Conservation (phyloP, 2,888 invertebrate genomes). For the Dilophus febrilis region DNA sequence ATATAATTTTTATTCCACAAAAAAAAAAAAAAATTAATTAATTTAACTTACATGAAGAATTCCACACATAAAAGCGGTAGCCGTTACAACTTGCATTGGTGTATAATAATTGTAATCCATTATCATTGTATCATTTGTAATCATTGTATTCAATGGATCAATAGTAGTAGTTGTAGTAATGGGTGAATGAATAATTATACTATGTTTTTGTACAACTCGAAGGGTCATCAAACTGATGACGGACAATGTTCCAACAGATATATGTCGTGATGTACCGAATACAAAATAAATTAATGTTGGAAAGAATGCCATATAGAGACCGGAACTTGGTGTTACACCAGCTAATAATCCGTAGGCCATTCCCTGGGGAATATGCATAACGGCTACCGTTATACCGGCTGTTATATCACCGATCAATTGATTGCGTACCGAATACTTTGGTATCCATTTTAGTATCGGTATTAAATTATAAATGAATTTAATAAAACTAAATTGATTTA, state of each 20-base stretch:
- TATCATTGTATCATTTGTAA: conserved; percentile 6
- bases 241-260: conserved; percentile 70
- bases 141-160: not conserved
- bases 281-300: conserved; percentile 66
- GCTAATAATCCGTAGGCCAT: conserved; percentile 55
- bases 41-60: conserved; percentile 41
- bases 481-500: conserved; percentile 1
- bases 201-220: conserved; percentile 43
- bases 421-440: conserved; percentile 38
- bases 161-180: not conserved
- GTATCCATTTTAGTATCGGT: conserved; percentile 45
- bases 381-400: conserved; percentile 68
- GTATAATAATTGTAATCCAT: conserved; percentile 32
- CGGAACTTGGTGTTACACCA: conserved; percentile 46
- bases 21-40: not conserved
- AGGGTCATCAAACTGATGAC: conserved; percentile 73
- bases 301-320: conserved; percentile 72
- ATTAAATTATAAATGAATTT: conserved; percentile 18
- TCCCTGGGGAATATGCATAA: conserved; percentile 75
- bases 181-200: conserved; percentile 17
- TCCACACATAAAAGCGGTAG: conserved; percentile 55
- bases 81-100: conserved; percentile 50
- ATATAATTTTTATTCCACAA: no score
- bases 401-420: conserved; percentile 53
- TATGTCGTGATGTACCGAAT: conserved; percentile 68